These are phyloP conservation scores for Poeciliopsis turrubarensis DNA, from an alignment of 2,113 vertebrate genomes.

Conservation along the genomic window DNA sequence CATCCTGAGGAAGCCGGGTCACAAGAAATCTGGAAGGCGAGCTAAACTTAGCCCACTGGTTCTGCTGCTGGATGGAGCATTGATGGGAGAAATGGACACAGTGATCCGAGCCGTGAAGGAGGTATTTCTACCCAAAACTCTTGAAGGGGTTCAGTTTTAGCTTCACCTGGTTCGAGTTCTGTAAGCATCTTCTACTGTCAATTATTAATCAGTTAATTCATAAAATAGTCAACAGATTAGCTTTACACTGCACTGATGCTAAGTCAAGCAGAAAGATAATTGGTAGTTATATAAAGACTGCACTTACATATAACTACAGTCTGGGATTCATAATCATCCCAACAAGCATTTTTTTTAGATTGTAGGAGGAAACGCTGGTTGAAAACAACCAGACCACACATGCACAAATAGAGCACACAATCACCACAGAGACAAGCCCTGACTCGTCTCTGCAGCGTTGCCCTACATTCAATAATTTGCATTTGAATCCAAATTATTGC, in stretches of 20 bases:
- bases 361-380: not conserved
- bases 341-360: not conserved
- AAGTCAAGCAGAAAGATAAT: no score
- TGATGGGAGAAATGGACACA: conserved; percentile 89
- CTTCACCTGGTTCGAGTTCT: no score
- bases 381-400: not conserved
- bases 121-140: conserved; percentile 52
- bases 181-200: no score
- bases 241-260: no score
- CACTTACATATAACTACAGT: not conserved
- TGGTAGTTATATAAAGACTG: not conserved
- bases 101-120: conserved; percentile 87
- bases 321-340: not conserved
- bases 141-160: no score
- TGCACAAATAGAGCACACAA: not conserved
- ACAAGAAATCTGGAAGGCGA: conserved; percentile 55
- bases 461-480: not conserved
- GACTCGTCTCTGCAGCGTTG: not conserved
- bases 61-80: conserved; percentile 86
- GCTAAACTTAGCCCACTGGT: conserved; percentile 88
- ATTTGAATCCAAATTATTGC: not conserved
- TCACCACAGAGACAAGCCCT: not conserved
- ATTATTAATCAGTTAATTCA: no score
- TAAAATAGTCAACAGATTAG: no score
- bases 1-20: conserved; percentile 78